Percentiles rank a stretch among this genome's conserved stretches.
Conservation (phyloP, 2,113 vertebrate genomes). For the Hemibates koningsi region DNA sequence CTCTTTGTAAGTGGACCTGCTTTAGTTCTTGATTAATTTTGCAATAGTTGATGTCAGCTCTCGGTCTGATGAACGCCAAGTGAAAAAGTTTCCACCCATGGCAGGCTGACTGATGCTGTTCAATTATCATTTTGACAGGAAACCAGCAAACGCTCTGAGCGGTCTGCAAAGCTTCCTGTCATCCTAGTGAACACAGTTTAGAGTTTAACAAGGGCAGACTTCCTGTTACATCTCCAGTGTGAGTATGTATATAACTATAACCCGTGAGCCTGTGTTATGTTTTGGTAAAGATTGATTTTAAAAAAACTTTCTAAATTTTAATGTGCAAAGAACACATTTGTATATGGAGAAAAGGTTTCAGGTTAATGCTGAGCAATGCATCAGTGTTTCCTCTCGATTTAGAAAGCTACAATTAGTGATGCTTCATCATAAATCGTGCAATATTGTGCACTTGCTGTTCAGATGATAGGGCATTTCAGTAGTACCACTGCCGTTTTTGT, state of each 20-base stretch:
- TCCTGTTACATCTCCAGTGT: constrained; percentile 1
- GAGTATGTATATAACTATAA: not conserved
- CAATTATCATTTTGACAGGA: constrained; percentile 47
- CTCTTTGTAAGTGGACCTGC: not conserved
- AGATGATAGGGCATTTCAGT: not conserved
- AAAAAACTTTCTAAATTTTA: not conserved
- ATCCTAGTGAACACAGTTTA: not conserved
- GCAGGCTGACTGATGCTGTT: not conserved
- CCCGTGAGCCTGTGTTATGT: not conserved
- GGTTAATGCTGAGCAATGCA: not conserved
- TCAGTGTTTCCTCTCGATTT: not conserved
- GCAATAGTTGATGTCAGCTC: not conserved
- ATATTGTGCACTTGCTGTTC: not conserved
- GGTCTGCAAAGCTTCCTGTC: constrained; percentile 47
- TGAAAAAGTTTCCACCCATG: not conserved
- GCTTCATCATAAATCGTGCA: not conserved
- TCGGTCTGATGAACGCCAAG: not conserved
- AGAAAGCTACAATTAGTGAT: not conserved
- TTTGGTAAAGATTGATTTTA: accelerated
- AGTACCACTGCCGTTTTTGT: not conserved
- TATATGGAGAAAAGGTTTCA: not conserved
- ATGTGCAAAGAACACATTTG: not conserved
- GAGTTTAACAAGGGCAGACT: not conserved
- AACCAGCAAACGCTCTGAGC: constrained; percentile 20
- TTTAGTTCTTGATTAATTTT: not conserved